Percentiles rank a stretch among this genome's conserved stretches.
Evolutionary conservation across 2,797 vertebrate genomes (phyloP).

Genomic region (Halcyon smyrnensis): DNA sequence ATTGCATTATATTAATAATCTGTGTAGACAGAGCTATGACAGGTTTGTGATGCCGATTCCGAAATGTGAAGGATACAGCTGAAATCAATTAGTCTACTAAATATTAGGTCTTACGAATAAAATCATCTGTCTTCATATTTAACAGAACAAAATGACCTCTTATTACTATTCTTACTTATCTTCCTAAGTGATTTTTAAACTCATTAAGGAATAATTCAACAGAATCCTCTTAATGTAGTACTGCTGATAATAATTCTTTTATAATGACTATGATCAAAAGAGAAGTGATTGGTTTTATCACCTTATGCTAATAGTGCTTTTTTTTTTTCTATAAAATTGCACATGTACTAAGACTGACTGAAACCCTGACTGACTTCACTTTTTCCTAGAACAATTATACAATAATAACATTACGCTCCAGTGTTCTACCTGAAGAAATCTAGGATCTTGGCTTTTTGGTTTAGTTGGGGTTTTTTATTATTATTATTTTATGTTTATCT

Average conservation of each 20-base stretch:
- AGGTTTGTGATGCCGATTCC: not conserved
- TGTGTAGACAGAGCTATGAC: not conserved
- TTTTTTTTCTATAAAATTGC: not conserved
- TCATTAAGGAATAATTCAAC: constrained; percentile 9
- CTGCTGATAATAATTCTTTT: not conserved
- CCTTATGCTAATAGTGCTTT: not conserved
- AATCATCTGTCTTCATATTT: not conserved
- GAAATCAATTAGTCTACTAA: not conserved
- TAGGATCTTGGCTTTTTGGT: not conserved
- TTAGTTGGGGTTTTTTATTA: too few species aligned
- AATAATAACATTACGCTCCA: not conserved
- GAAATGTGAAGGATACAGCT: not conserved
- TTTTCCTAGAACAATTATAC: not conserved
- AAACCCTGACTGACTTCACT: not conserved
- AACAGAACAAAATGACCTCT: not conserved
- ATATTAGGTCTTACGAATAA: not conserved
- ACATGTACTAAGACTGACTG: not conserved
- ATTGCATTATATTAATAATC: not conserved
- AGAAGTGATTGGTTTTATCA: not conserved
- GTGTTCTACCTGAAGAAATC: not conserved
- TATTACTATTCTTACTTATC: not conserved
- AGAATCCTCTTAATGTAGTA: constrained; percentile 18
- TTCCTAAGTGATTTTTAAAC: constrained; percentile 25
- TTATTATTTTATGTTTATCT: not conserved
- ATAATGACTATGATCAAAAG: not conserved